Conservation (phyloP, 2,797 vertebrate species). For the Pogonophryne albipinna region DNA sequence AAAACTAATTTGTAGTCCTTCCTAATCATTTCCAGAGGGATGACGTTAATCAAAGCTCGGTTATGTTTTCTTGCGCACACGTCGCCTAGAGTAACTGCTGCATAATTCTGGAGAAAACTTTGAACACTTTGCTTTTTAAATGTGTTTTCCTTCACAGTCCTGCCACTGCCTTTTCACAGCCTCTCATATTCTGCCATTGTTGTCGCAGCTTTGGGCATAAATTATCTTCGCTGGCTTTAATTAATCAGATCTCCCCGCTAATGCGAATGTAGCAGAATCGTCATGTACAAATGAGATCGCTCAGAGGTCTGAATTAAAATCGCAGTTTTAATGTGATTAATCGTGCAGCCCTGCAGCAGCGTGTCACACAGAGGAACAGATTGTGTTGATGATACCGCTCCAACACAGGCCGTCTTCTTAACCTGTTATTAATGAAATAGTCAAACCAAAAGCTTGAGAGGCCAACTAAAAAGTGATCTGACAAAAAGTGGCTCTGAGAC, state of each 20-base stretch:
- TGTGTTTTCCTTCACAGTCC: neutral
- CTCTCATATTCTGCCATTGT: slow-evolving; percentile 18
- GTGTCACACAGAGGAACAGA: neutral
- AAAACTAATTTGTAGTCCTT: slow-evolving; percentile 28
- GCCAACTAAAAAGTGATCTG: neutral
- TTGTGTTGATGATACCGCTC: neutral
- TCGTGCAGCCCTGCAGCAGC: slow-evolving; percentile 4
- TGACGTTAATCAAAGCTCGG: slow-evolving; percentile 11
- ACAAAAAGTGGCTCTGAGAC: neutral
- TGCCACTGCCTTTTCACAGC: neutral
- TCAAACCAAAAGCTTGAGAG: slow-evolving; percentile 1
- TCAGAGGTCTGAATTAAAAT: slow-evolving; percentile 30
- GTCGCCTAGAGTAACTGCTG: neutral
- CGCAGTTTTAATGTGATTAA: slow-evolving; percentile 15
- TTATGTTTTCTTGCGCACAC: slow-evolving; percentile 6
- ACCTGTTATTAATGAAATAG: slow-evolving; percentile 16
- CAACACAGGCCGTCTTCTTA: slow-evolving; percentile 1
- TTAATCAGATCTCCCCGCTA: slow-evolving; percentile 18
- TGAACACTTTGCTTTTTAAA: neutral
- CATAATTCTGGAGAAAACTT: neutral
- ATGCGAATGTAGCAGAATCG: slow-evolving; percentile 26
- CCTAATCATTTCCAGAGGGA: slow-evolving; percentile 31
- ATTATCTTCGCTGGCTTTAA: slow-evolving; percentile 22
- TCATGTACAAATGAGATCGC: slow-evolving; percentile 15
- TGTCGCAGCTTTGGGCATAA: slow-evolving; percentile 29